Percentiles rank a stretch among this genome's conserved stretches.
phyloP scores from a whole-genome alignment of 2,888 invertebrate species.

The Drosophila nr. fundita region DNA sequence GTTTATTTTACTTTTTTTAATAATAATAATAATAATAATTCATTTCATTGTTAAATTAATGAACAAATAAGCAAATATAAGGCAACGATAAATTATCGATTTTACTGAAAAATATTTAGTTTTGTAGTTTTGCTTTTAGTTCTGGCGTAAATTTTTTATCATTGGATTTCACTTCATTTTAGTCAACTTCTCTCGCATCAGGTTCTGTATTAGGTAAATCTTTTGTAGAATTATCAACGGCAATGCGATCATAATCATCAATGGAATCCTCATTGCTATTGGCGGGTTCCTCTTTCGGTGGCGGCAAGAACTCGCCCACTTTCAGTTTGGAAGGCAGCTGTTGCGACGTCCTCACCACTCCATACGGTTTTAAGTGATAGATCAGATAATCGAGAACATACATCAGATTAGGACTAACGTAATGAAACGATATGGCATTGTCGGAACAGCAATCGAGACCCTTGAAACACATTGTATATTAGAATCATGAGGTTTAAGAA shows the following conservation, averaged over 20 bases:
- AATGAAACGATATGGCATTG: conserved; percentile 7
- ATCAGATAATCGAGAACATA: conserved; percentile 5
- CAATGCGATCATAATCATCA: background rate
- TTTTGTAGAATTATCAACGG: background rate
- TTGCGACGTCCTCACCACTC: background rate
- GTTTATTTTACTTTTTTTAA: background rate
- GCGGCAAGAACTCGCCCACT: conserved; percentile 1
- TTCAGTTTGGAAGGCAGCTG: conserved; percentile 3
- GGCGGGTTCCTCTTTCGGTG: background rate
- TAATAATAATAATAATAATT: background rate
- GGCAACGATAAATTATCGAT: background rate
- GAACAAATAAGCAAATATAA: background rate
- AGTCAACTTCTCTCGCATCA: background rate
- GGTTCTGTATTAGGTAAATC: background rate
- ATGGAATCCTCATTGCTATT: conserved; percentile 10
- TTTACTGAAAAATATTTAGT: background rate
- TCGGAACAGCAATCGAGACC: conserved; percentile 1
- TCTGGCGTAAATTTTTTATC: background rate
- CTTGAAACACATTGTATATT: background rate
- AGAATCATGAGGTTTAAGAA: too few species aligned
- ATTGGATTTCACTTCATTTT: background rate
- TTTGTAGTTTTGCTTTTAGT: background rate
- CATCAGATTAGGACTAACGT: background rate
- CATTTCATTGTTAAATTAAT: background rate
- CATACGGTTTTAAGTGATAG: background rate